Evolutionary conservation across 2,888 invertebrate species (phyloP).

Genomic region (Diadegma fenestrale): DNA sequence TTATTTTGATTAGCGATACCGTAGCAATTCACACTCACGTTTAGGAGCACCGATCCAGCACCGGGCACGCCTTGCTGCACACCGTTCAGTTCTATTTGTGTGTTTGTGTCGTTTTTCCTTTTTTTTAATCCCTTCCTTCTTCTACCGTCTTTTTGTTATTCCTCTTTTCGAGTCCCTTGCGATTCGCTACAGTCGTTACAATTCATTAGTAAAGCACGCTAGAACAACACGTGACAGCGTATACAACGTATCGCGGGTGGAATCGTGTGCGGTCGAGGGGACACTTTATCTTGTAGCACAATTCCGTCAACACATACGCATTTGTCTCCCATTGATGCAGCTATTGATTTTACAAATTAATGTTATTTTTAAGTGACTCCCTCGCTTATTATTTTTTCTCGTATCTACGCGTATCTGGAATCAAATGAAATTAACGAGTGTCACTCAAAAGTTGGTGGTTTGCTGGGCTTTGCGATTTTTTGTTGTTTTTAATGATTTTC

Average conservation of each 20-base stretch:
- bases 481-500: not conserved
- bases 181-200: constrained; percentile 76
- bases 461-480: not conserved
- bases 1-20: constrained; percentile 68
- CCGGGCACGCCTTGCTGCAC: constrained; percentile 66
- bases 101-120: constrained; percentile 68
- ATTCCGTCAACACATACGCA: constrained; percentile 56
- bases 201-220: constrained; percentile 76
- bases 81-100: constrained; percentile 73
- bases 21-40: constrained; percentile 66
- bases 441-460: not conserved
- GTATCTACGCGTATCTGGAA: not conserved
- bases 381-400: not conserved
- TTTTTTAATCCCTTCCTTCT: constrained; percentile 5
- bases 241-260: constrained; percentile 51
- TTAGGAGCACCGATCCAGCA: constrained; percentile 27
- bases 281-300: constrained; percentile 62
- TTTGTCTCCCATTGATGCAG: constrained; percentile 55
- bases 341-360: constrained; percentile 58
- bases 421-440: constrained; percentile 16
- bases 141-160: constrained; percentile 44
- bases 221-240: constrained; percentile 49
- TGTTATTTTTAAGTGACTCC: constrained; percentile 19
- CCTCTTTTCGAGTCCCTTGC: constrained; percentile 68
- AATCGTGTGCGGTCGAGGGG: constrained; percentile 53